Percentiles rank a stretch among this genome's conserved stretches.
These are phyloP conservation scores for Typhlichthys subterraneus DNA, from an alignment of 2,797 vertebrate genomes.

Conservation along the genomic window DNA sequence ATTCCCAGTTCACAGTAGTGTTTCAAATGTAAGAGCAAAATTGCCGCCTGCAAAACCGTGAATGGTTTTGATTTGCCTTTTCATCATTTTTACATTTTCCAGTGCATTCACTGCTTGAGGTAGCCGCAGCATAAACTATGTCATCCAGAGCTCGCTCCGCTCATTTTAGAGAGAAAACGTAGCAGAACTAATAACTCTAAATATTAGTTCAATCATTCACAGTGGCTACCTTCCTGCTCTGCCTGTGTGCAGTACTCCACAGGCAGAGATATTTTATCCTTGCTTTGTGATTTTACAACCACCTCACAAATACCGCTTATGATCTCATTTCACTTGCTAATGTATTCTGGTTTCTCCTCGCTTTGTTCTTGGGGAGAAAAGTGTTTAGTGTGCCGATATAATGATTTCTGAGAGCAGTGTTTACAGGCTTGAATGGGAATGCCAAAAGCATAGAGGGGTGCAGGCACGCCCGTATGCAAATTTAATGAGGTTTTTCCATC, in stretches of 20 bases:
- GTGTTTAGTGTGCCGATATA: slow-evolving; percentile 66
- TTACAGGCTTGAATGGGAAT: slow-evolving; percentile 66
- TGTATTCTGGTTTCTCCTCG: slow-evolving; percentile 60
- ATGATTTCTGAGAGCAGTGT: slow-evolving; percentile 72
- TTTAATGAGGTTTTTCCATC: slow-evolving; percentile 72
- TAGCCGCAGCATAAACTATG: slow-evolving; percentile 44
- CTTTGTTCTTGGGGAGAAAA: slow-evolving; percentile 69
- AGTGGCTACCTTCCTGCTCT: slow-evolving; percentile 54
- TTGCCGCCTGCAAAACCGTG: slow-evolving; percentile 41
- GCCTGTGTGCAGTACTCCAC: slow-evolving; percentile 45
- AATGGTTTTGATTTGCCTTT: slow-evolving; percentile 51
- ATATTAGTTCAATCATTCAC: slow-evolving; percentile 70
- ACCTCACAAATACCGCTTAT: slow-evolving; percentile 64
- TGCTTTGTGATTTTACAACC: slow-evolving; percentile 71
- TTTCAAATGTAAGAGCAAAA: slow-evolving; percentile 43
- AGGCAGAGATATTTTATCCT: slow-evolving; percentile 65
- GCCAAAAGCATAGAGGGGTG: slow-evolving; percentile 42
- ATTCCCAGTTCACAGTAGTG: slow-evolving; percentile 17
- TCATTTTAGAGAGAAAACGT: slow-evolving; percentile 62
- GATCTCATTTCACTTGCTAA: slow-evolving; percentile 76
- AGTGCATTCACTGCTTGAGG: slow-evolving; percentile 46
- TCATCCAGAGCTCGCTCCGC: slow-evolving; percentile 50
- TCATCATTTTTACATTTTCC: slow-evolving; percentile 53
- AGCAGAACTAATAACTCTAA: slow-evolving; percentile 73
- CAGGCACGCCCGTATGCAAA: slow-evolving; percentile 64